These are phyloP conservation scores for Enteromius thamalakanensis DNA, from an alignment of 2,797 vertebrate genomes.

Conservation along the genomic window DNA sequence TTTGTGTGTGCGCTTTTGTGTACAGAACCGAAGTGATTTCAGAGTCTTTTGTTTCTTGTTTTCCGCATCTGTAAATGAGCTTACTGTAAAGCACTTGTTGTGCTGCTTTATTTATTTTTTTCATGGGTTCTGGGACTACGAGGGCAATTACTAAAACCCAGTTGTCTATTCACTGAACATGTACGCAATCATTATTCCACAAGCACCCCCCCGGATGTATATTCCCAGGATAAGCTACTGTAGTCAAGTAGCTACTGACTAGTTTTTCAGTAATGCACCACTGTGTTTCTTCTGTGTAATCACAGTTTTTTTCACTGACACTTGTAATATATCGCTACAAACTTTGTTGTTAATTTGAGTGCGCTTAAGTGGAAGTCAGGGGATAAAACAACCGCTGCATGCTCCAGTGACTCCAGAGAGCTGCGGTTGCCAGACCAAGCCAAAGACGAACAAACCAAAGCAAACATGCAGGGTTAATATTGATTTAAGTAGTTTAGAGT, in stretches of 20 bases:
- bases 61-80: background rate
- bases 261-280: conserved; percentile 5
- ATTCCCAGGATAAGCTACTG: conserved; percentile 19
- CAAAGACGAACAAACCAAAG: conserved; percentile 13
- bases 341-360: conserved; percentile 83
- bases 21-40: background rate
- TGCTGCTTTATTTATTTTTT: conserved; percentile 15
- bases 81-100: conserved; percentile 27
- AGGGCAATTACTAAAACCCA: conserved; percentile 35
- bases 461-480: conserved; percentile 1
- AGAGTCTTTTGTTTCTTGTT: background rate
- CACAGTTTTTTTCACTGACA: background rate
- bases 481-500: conserved; percentile 18
- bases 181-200: conserved; percentile 2
- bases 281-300: conserved; percentile 13
- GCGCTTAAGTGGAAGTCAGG: conserved; percentile 75
- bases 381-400: conserved; percentile 63
- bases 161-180: conserved; percentile 21
- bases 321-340: conserved; percentile 70
- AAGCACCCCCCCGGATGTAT: conserved; percentile 13
- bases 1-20: background rate
- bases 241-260: conserved; percentile 25
- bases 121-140: conserved; percentile 12
- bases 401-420: background rate
- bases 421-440: background rate